These are phyloP conservation scores for Parambassis ranga DNA, from an alignment of 2,797 vertebrate genomes.

Conservation along the genomic window DNA sequence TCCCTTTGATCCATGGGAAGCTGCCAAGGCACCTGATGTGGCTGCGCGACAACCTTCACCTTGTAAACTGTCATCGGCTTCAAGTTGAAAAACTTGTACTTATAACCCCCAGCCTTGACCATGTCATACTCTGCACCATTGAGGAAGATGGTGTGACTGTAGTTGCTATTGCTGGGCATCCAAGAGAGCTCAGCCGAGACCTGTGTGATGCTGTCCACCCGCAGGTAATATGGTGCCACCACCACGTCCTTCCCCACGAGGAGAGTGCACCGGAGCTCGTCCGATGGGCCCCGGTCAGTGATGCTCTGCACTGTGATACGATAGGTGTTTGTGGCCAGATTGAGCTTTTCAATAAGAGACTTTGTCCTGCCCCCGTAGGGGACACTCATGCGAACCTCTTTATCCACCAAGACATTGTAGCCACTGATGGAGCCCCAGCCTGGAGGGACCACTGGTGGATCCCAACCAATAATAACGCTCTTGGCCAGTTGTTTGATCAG, in stretches of 20 bases:
- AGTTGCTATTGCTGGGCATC: conserved; percentile 98
- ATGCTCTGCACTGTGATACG: conserved; percentile 93
- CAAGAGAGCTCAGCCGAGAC: conserved; percentile 91
- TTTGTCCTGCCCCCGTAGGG: conserved; percentile 90
- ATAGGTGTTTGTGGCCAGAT: conserved; percentile 87
- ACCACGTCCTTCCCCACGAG: conserved; percentile 94
- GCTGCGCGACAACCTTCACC: conserved; percentile 91
- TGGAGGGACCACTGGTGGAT: conserved; percentile 90
- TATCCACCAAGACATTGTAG: conserved; percentile 95
- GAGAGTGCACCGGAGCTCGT: conserved; percentile 92
- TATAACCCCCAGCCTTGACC: conserved; percentile 90
- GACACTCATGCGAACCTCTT: conserved; percentile 89
- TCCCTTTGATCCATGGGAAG: conserved; percentile 94
- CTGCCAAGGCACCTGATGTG: conserved; percentile 99
- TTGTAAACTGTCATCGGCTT: conserved; percentile 92
- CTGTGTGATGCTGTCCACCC: conserved; percentile 90
- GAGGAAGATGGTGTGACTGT: conserved; percentile 95
- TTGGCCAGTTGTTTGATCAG: conserved; percentile 99
- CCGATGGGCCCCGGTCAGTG: conserved; percentile 89
- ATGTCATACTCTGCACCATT: conserved; percentile 92
- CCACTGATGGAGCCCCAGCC: conserved; percentile 91
- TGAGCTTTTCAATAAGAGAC: conserved; percentile 94
- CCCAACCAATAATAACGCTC: conserved; percentile 98
- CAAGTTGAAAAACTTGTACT: conserved; percentile 92
- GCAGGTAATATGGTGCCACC: conserved; percentile 91